Percentiles rank a stretch among this genome's conserved stretches.
These are phyloP conservation scores for Aricia agestis DNA, from an alignment of 1,140 invertebrate species.

Conservation along the genomic window DNA sequence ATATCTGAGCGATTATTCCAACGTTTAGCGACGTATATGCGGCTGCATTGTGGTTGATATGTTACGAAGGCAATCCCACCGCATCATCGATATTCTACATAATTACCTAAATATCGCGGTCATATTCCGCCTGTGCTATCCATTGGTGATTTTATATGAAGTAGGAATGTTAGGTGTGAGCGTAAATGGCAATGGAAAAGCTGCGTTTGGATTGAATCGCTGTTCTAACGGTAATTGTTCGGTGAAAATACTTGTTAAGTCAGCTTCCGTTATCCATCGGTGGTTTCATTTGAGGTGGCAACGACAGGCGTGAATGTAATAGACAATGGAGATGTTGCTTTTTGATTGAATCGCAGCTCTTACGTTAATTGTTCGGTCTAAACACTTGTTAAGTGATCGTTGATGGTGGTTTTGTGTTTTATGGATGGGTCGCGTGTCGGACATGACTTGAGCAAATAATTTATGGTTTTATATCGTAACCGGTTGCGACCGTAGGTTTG, in stretches of 20 bases:
- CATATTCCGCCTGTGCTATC: constrained; percentile 26
- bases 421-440: neutral
- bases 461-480: neutral
- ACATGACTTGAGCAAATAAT: neutral
- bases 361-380: neutral
- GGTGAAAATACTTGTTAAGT: neutral
- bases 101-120: constrained; percentile 42
- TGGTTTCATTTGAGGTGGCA: neutral
- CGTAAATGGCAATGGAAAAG: neutral
- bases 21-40: constrained; percentile 51
- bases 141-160: constrained; percentile 23
- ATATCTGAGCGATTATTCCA: constrained; percentile 53
- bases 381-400: neutral
- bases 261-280: constrained; percentile 30
- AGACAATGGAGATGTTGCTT: neutral
- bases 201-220: neutral
- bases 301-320: neutral
- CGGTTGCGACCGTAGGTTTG: neutral
- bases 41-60: constrained; percentile 50
- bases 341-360: neutral
- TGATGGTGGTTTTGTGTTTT: neutral
- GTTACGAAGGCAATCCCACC: constrained; percentile 54
- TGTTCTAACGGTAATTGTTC: neutral
- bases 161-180: neutral
- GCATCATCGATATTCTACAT: constrained; percentile 38